Base-by-base conservation (phyloP, 2,888 invertebrate species). In the Heteromurus nitidus region DNA sequence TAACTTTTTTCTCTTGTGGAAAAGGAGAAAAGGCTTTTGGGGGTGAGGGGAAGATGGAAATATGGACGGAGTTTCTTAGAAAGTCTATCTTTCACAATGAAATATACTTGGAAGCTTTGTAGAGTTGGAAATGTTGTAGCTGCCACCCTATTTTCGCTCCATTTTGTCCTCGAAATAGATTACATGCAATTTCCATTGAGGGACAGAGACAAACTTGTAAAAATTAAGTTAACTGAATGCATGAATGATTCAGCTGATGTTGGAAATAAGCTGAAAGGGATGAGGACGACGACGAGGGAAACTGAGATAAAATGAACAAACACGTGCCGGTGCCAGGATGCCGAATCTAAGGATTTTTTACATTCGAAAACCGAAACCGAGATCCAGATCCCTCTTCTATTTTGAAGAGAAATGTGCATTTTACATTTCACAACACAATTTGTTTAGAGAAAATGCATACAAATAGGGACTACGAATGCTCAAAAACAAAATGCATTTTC, bases 81-180 rank as follows among this genome's bases (percentile, higher is more conserved):
- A n/a, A n/a, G n/a, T n/a, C n/a, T n/a, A n/a, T n/a, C n/a, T n/a
- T n/a, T n/a, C n/a, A n/a, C n/a, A n/a, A n/a, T n/a, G n/a, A n/a
- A n/a, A n/a, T n/a, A n/a, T n/a, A n/a, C n/a, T n/a, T n/a, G n/a
- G n/a, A n/a, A n/a, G n/a, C n/a, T n/a, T n/a, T n/a, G n/a, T n/a
- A n/a, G n/a, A n/a, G n/a, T n/a, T n/a, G n/a, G n/a, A n/a, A n/a
- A n/a, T n/a, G n/a, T n/a, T 55, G 22, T 24, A 11, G 3, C 74
- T 53, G n/a, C 31, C 74, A 74, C 74, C 74, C 74, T 18, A 74
- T 74, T 74, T 36, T 74, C 74, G 74, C 74, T 65, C 36, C 74
- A 74, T 74, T 74, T 74, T 74, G 53, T 74, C 16, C 30, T 53
- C 11, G 47, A 74, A 74, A n/a, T n/a, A n/a, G 20, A 55, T 74